A percentile compares a stretch with the other conserved stretches of the same genome.
Evolutionary conservation across 1,140 invertebrate species (phyloP).

Genomic region (Cardiocondyla obscurior): DNA sequence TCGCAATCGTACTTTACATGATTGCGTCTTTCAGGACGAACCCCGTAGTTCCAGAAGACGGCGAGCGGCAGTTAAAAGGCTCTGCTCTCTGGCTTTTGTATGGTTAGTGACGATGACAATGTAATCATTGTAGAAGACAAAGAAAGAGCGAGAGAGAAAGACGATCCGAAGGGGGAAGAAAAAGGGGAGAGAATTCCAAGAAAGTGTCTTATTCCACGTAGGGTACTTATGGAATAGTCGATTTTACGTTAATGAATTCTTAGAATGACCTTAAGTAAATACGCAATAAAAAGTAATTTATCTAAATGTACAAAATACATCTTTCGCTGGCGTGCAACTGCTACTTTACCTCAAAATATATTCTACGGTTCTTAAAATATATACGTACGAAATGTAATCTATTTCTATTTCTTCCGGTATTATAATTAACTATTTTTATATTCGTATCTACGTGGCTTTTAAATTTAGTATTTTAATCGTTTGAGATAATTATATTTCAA

Average conservation of each 20-base stretch:
- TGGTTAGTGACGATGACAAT: not conserved
- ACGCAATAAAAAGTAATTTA: not conserved
- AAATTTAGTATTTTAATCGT: too few relatives aligned
- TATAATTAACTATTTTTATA: not conserved
- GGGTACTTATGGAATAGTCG: not conserved
- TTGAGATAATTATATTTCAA: too few relatives aligned
- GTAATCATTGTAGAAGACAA: not conserved
- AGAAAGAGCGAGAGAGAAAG: not conserved
- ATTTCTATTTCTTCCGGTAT: not conserved
- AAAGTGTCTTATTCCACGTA: constrained; percentile 14
- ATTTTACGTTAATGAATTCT: constrained; percentile 14
- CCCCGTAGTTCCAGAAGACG: not conserved
- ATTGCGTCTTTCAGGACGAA: not conserved
- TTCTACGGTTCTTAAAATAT: not conserved
- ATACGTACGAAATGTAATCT: not conserved
- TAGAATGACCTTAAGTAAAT: not conserved
- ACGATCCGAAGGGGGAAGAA: too few relatives aligned
- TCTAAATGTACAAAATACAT: not conserved
- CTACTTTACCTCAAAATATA: not conserved
- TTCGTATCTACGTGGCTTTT: too few relatives aligned
- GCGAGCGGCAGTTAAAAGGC: not conserved
- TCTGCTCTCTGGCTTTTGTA: not conserved
- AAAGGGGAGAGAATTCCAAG: not conserved
- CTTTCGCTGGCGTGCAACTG: not conserved
- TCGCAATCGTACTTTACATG: not conserved